Evolutionary conservation across 2,888 invertebrate genomes (phyloP), one percentile per base, ranked within the genome.

Genomic region (Melinaea marsaeus): DNA sequence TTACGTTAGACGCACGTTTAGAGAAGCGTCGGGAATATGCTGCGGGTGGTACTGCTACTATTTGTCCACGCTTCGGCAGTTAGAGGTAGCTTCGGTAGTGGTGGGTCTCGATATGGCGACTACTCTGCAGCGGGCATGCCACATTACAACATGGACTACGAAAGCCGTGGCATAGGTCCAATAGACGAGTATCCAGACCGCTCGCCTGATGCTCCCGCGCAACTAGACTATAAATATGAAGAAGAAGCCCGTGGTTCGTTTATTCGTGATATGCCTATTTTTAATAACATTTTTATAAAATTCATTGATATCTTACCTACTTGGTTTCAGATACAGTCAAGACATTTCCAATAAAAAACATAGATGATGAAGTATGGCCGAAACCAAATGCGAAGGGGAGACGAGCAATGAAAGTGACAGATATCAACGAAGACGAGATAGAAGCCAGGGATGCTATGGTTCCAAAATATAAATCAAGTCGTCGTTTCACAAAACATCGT

Each of bases 181-280:
- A 70, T 70, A 4, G 81, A 81, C 6, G 85, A 85, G 60, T 86
- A 87, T 67, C 76, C 72, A 51, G 83, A 80, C 5, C 83, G 75
- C 60, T 75, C 84, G 55, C 81, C 77, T 3, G 85, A 84, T 59
- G 78, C 78, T 22, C 73, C 82, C 37, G 79, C 82, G 32, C 71
- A 79, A n/a, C 76, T 79, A 37, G 86, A 88, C 72, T 88, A 88
- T 71, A 84, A 83, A 69, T 84, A 81, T 68, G 83, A 84, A 47
- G 86, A 85, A 57, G 79, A 81, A 37, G 57, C 71, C 45, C 71
- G 64, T 57, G 77, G 81, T 83, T 59, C 63, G 69, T 54, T 45
- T 45, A n/a, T 46, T 37, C n/a, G 7, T 6, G 37, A 37, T 37
- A n/a, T 33, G 47, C 3, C 37, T 13, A 11, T 56, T 2, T 33